phyloP scores from a whole-genome alignment of 2,797 vertebrate genomes.

The Corythornis leucogaster region DNA sequence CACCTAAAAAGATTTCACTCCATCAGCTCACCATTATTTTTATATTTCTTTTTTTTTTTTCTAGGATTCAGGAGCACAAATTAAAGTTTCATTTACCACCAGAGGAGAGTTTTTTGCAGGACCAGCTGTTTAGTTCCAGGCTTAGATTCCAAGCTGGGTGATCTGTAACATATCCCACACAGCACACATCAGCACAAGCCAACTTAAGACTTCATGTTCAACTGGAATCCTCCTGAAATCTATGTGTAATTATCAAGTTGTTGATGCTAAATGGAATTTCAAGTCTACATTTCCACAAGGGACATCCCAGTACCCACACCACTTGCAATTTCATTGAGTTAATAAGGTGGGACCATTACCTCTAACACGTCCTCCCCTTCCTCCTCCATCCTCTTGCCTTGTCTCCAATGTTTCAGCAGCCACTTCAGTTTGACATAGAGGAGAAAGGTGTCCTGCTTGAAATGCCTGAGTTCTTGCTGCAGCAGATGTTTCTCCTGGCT shows the following conservation, averaged over 20 bases:
- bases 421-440: constrained; percentile 94
- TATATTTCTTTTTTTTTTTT: neutral
- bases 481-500: constrained; percentile 87
- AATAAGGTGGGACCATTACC: constrained; percentile 73
- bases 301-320: neutral
- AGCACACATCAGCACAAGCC: neutral
- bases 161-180: neutral
- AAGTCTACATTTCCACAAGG: neutral
- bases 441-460: constrained; percentile 91
- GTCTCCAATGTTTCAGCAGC: constrained; percentile 93
- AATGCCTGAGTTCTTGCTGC: constrained; percentile 90
- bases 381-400: constrained; percentile 81
- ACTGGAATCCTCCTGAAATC: neutral
- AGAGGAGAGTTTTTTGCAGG: neutral
- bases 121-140: neutral
- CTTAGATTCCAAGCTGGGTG: neutral
- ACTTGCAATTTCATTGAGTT: neutral
- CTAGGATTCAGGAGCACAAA: neutral
- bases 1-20: neutral
- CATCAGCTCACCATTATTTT: neutral
- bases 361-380: constrained; percentile 79
- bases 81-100: neutral
- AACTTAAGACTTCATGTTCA: neutral
- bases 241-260: neutral
- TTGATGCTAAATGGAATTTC: neutral